Percentiles rank a stretch among this genome's conserved stretches.
Evolutionary conservation across 2,113 vertebrate genomes (phyloP).

Genomic region (Poicephalus gulielmi): DNA sequence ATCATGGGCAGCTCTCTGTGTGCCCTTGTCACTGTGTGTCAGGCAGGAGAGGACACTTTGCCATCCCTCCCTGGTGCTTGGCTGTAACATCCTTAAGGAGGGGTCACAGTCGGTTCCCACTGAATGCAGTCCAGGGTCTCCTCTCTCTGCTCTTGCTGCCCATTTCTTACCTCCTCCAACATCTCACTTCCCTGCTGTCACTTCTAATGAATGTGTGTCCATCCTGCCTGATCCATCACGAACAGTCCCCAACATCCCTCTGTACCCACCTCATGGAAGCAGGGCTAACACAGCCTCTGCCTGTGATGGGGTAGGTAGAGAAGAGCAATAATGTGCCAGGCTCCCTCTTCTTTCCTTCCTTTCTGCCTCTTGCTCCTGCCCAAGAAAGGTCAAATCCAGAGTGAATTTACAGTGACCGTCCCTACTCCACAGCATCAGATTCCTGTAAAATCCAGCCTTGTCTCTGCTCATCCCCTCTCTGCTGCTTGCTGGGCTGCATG

Average conservation of each 20-base stretch:
- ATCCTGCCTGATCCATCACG: conserved; percentile 7
- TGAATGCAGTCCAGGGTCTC: background rate
- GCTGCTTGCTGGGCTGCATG: background rate
- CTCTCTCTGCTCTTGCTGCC: background rate
- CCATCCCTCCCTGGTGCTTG: background rate
- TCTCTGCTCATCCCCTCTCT: background rate
- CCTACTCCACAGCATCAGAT: background rate
- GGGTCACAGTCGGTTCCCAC: accelerated
- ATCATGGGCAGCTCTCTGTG: background rate
- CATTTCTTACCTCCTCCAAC: background rate
- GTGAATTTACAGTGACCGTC: background rate
- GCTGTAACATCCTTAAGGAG: background rate
- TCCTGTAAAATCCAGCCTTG: background rate
- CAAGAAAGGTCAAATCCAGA: background rate
- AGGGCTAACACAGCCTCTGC: background rate
- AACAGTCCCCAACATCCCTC: conserved; percentile 75
- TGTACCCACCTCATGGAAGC: conserved; percentile 71
- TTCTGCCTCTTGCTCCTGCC: background rate
- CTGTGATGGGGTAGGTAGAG: background rate
- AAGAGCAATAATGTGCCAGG: background rate
- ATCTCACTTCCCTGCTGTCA: background rate
- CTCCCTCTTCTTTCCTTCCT: background rate
- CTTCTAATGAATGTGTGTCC: background rate
- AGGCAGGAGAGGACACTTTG: accelerated
- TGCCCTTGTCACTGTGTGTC: accelerated